These are phyloP conservation scores for Drosophila bocqueti DNA, from an alignment of 1,140 invertebrate species.

Conservation along the genomic window DNA sequence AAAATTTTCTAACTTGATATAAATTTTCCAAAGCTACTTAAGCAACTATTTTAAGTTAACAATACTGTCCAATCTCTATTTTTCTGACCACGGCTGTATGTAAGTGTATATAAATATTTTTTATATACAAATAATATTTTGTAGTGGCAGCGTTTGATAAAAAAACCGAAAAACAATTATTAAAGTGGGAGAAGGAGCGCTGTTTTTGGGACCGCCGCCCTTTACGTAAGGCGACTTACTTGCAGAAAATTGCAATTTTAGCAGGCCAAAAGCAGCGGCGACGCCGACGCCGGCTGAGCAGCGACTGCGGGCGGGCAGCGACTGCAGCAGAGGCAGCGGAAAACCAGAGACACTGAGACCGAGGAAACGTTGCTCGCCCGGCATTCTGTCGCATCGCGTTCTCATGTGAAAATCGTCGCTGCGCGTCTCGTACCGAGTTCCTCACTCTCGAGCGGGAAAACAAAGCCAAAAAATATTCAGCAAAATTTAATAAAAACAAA, in stretches of 20 bases:
- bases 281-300: slow-evolving; percentile 11
- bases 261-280: slow-evolving; percentile 15
- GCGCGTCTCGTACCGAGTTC: slow-evolving; percentile 47
- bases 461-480: neutral
- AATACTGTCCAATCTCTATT: neutral
- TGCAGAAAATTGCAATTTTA: slow-evolving; percentile 70
- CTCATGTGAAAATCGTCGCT: slow-evolving; percentile 74
- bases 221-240: slow-evolving; percentile 65
- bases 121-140: slow-evolving; percentile 32
- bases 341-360: slow-evolving; percentile 53
- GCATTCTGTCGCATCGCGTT: slow-evolving; percentile 82
- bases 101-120: slow-evolving; percentile 37
- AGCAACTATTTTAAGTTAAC: neutral
- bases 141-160: slow-evolving; percentile 21
- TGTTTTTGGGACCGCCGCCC: slow-evolving; percentile 33
- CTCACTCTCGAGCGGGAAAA: slow-evolving; percentile 44
- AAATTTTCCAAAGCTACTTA: too few species aligned
- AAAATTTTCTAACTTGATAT: neutral
- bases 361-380: slow-evolving; percentile 57
- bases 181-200: slow-evolving; percentile 12
- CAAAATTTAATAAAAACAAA: slow-evolving; percentile 5
- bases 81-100: neutral
- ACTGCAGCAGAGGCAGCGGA: slow-evolving; percentile 39
- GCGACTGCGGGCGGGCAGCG: slow-evolving; percentile 14
- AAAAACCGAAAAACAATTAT: slow-evolving; percentile 41